Evolutionary conservation across 2,888 invertebrate genomes (phyloP), one percentile per base, ranked within the genome.

Genomic region (Lasioglossum calceatum): DNA sequence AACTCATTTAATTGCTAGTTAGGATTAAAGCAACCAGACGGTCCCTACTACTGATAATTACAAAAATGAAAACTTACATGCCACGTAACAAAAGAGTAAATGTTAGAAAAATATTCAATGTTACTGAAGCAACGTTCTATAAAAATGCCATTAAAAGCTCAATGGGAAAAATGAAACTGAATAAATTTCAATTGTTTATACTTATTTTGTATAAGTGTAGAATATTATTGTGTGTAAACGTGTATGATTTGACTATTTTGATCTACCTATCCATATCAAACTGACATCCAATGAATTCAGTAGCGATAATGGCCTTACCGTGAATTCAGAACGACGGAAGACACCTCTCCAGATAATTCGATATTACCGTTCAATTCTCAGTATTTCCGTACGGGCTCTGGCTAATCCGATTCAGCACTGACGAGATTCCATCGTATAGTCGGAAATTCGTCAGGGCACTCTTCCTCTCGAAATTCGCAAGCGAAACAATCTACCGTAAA

Each of bases 351-450:
- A 71, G 84, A 91, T 89, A 86, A 88, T 87, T 91, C 87, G 85
- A 83, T 87, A 89, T 90, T 84, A 88, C 88, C 84, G 84, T 89
- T 88, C 89, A 75, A 86, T 85, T 88, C 89, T 87, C 77, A 79
- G 89, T 90, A 92, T 89, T 90, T 92, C 92, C 92, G 92, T 79
- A 77, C 73, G 86, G 71, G 81, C 42, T 54, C 39, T 47, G 79
- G 75, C 71, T 85, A 86, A 83, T 80, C 87, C 77, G 84, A 85
- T 86, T 84, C 83, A 80, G 76, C 82, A 78, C 81, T 61, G 82
- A 80, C 80, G 85, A 85, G 85, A 89, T 89, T 89, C 84, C 83
- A 79, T 73, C 82, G 88, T 54, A 82, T 72, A 75, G 7, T 75
- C 88, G 89, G 89, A 90, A 88, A 86, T 90, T 91, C 84, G 87